Percentiles rank a stretch among this genome's conserved stretches.
These are phyloP conservation scores for Panulirus ornatus DNA, from an alignment of 1,140 invertebrate species.

Conservation along the genomic window DNA sequence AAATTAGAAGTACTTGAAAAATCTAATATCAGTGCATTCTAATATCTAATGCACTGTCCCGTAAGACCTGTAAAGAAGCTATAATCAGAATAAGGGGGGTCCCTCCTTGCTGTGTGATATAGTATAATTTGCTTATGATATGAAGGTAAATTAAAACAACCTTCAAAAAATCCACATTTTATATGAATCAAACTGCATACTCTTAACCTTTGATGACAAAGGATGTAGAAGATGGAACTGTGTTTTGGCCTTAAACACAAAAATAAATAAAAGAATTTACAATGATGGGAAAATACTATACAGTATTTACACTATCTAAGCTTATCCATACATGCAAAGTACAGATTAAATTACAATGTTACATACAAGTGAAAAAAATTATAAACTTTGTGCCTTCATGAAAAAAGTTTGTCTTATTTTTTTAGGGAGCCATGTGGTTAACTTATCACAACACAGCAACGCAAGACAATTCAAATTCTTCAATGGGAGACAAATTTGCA, in stretches of 20 bases:
- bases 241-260: conserved; percentile 24
- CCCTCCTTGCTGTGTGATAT: no score
- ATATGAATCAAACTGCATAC: conserved; percentile 6
- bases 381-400: conserved; percentile 27
- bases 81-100: no score
- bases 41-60: no score
- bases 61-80: no score
- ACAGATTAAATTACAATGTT: conserved; percentile 28
- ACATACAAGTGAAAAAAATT: conserved; percentile 9
- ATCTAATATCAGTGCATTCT: no score
- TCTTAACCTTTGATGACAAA: conserved; percentile 33
- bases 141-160: conserved; percentile 9
- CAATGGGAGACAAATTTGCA: background rate
- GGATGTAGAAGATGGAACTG: conserved; percentile 44
- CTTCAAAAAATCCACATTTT: conserved; percentile 1
- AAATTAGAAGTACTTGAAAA: no score
- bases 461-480: background rate
- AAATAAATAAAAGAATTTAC: conserved; percentile 46
- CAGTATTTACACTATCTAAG: conserved; percentile 47
- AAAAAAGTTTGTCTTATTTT: conserved; percentile 23
- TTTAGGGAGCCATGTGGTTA: conserved; percentile 39
- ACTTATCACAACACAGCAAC: conserved; percentile 5
- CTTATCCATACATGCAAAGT: conserved; percentile 24
- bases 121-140: no score
- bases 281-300: conserved; percentile 39